Evolutionary conservation across 2,113 vertebrate genomes (phyloP).

Genomic region (Cyanistes caeruleus): DNA sequence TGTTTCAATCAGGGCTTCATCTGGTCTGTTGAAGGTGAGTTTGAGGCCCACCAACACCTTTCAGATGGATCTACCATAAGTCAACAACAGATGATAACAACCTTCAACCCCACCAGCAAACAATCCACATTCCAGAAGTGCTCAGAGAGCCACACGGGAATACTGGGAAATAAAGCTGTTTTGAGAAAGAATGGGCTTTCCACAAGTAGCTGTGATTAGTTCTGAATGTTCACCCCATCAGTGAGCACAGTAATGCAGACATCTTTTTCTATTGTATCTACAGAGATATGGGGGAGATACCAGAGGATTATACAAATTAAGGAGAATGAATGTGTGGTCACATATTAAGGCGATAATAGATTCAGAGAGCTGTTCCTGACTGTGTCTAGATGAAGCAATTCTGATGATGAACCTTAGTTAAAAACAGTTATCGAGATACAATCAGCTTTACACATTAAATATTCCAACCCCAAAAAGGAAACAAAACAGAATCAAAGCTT

Average conservation of each 20-base stretch:
- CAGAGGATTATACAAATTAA: constrained; percentile 26
- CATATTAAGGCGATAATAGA: constrained; percentile 31
- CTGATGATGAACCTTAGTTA: constrained; percentile 35
- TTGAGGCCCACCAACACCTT: constrained; percentile 39
- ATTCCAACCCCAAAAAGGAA: constrained; percentile 43
- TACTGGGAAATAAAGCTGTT: constrained; percentile 2
- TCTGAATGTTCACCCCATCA: background rate
- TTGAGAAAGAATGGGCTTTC: constrained; percentile 11
- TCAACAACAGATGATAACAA: constrained; percentile 16
- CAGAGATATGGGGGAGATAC: background rate
- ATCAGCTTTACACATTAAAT: constrained; percentile 29
- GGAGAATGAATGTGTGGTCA: background rate
- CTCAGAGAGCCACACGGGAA: background rate
- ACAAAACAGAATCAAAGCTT: constrained; percentile 59
- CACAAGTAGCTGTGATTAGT: background rate
- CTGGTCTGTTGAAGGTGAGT: constrained; percentile 16
- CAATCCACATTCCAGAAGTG: constrained; percentile 23
- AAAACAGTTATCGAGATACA: constrained; percentile 32
- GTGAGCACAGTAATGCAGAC: background rate
- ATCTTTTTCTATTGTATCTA: background rate
- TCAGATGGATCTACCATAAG: constrained; percentile 39
- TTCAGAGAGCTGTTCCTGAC: constrained; percentile 1
- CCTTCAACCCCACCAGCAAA: background rate
- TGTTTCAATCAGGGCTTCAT: constrained; percentile 34
- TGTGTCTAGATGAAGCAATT: constrained; percentile 24